phyloP scores from a whole-genome alignment of 2,888 invertebrate genomes.

The Clistopyga incitator region DNA sequence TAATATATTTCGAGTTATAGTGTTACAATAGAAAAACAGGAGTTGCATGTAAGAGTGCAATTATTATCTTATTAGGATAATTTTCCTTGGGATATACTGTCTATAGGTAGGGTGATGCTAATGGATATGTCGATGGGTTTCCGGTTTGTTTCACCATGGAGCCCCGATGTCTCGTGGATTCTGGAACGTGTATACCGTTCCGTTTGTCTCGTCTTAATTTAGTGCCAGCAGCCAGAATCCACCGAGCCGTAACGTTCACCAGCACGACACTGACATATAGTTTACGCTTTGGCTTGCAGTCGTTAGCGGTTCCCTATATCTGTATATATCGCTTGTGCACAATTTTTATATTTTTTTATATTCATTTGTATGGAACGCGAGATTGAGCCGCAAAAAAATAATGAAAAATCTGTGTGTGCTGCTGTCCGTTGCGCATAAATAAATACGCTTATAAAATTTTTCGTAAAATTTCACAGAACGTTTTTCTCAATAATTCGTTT shows the following conservation, averaged over 20 bases:
- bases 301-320: conserved; percentile 44
- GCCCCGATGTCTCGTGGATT: conserved; percentile 25
- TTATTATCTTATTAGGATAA: background rate
- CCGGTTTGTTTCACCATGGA: conserved; percentile 13
- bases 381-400: background rate
- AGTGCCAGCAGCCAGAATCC: conserved; percentile 45
- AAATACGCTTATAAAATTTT: background rate
- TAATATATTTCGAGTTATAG: too few relatives aligned
- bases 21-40: too few relatives aligned
- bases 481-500: too few relatives aligned
- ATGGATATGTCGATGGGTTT: conserved; percentile 33
- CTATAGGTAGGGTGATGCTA: conserved; percentile 6
- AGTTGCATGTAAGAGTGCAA: too few relatives aligned
- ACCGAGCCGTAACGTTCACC: conserved; percentile 56
- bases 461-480: too few relatives aligned
- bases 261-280: conserved; percentile 64
- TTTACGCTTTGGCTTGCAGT: conserved; percentile 52
- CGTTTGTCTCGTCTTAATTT: conserved; percentile 65
- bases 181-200: conserved; percentile 59
- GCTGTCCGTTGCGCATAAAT: background rate
- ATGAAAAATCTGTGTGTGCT: background rate
- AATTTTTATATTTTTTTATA: background rate
- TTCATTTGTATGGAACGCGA: background rate
- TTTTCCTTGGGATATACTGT: conserved; percentile 29
- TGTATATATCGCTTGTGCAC: background rate